Evolutionary conservation across 2,888 invertebrate species (phyloP), one percentile per base, ranked within the genome.

Genomic region (Polydrusus pterygomalis): DNA sequence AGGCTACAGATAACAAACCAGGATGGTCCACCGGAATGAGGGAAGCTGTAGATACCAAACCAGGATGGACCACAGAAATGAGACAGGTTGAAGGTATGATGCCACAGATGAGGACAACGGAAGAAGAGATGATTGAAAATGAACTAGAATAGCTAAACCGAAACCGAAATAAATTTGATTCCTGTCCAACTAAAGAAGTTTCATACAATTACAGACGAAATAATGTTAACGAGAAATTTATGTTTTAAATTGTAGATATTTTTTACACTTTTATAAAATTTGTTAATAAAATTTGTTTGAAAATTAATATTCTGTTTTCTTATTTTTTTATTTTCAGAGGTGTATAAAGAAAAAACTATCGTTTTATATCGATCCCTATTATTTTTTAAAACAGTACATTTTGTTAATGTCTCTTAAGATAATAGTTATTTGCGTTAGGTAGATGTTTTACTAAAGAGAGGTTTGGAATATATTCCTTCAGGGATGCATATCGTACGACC

Each of bases 81-180:
- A 25, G 71, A n/a, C 45, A 38, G 25, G 20, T 49, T 20, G 70
- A 13, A 43, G 43, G 10, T 6, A 7, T n/a, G 13, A 11, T 18
- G 43, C 45, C 15, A 47, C n/a, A 69, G 67, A 60, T 9, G 20
- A 15, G 68, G 68, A 9, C 17, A 15, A 25, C 54, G 17, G 65
- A 70, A 30, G 17, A 54, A 11, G 64, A 72, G 3, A 15, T 69
- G 47, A 68, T 40, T 17, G 75, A 75, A 34, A 75, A 71, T 47
- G 75, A 75, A 30, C 43, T 70, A 8, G 70, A 54, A 45, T 75
- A 49, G 65, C 13, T 17, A 13, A 40, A 0, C 25, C 20, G 30
- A 47, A 49, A 6, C 5, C 58, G 18, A 17, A 17, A 8, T 56
- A 2, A 10, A 13, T 30, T 6, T 17, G 11, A 15, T 38, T 15